Conservation (phyloP, 2,113 vertebrate genomes). For the Dicaeum eximium region DNA sequence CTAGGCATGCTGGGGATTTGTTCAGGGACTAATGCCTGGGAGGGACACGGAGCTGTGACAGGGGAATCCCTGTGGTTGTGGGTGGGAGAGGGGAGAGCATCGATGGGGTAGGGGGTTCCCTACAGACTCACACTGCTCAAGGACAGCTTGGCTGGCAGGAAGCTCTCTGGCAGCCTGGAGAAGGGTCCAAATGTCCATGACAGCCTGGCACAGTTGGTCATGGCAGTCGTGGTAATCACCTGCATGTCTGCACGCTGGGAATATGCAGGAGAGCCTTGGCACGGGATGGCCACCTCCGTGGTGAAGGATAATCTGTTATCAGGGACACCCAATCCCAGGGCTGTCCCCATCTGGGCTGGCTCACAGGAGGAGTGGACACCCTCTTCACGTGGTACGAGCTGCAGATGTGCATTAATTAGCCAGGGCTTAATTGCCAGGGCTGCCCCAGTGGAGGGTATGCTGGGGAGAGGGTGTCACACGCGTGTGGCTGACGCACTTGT, state of each 20-base stretch:
- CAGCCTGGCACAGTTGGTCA: neutral
- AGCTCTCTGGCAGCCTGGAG: neutral
- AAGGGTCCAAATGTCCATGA: fast-evolving
- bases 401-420: neutral
- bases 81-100: neutral
- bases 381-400: neutral
- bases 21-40: neutral
- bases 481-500: fast-evolving
- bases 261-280: neutral
- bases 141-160: neutral
- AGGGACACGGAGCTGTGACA: neutral
- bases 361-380: neutral
- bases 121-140: fast-evolving
- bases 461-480: fast-evolving
- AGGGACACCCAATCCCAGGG: neutral
- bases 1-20: neutral
- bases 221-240: neutral
- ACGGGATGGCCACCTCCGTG: fast-evolving
- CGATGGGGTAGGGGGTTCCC: fast-evolving
- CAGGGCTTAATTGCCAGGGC: neutral
- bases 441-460: neutral
- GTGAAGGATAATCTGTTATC: neutral
- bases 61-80: neutral
- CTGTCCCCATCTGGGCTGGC: neutral
- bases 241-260: fast-evolving